phyloP scores from a whole-genome alignment of 2,888 invertebrate genomes.

The Tipula vernalis region DNA sequence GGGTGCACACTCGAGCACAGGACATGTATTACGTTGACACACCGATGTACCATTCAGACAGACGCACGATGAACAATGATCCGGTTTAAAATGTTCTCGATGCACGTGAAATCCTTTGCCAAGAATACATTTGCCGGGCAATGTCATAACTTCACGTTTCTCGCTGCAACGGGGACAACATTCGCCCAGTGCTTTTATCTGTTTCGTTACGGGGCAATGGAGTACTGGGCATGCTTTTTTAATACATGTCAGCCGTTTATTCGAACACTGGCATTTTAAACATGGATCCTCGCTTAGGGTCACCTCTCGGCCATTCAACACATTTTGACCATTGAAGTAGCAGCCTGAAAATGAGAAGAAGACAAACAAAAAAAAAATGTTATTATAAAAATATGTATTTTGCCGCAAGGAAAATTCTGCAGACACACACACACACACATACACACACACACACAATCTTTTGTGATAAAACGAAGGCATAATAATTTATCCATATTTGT shows the following conservation, averaged over 20 bases:
- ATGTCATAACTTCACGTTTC: slow-evolving; percentile 35
- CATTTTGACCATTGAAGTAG: slow-evolving; percentile 68
- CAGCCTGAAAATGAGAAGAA: slow-evolving; percentile 44
- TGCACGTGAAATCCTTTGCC: slow-evolving; percentile 54
- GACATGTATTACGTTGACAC: slow-evolving; percentile 72
- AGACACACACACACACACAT: no score
- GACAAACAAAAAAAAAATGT: neutral
- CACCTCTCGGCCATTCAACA: slow-evolving; percentile 68
- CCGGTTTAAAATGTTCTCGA: slow-evolving; percentile 48
- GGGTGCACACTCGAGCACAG: slow-evolving; percentile 75
- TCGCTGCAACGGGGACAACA: slow-evolving; percentile 51
- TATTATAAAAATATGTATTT: neutral
- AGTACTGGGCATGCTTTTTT: slow-evolving; percentile 83
- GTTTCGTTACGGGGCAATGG: slow-evolving; percentile 60
- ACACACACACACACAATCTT: neutral
- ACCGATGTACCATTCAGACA: slow-evolving; percentile 70
- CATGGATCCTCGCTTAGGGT: slow-evolving; percentile 76
- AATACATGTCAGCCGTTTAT: slow-evolving; percentile 58
- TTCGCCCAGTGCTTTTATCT: slow-evolving; percentile 58
- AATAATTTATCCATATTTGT: neutral
- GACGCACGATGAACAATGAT: slow-evolving; percentile 73
- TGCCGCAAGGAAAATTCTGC: neutral
- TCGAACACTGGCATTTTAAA: slow-evolving; percentile 66
- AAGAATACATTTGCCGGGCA: slow-evolving; percentile 48
- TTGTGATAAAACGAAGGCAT: neutral